Conservation (phyloP, 2,888 invertebrate genomes). For the Parelbella ahira region DNA sequence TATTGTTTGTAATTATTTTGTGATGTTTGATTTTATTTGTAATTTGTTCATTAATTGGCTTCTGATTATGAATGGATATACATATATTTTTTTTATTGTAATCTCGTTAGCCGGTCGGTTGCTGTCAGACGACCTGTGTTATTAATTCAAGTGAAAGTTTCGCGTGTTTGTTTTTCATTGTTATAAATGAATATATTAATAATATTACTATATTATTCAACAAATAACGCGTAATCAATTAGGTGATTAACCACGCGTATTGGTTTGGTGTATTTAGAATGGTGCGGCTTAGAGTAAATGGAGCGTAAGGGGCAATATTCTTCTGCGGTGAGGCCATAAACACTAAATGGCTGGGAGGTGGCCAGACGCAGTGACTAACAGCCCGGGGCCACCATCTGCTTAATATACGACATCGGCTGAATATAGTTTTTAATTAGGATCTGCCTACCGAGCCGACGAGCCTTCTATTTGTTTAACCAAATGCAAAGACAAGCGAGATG, state of each 20-base stretch:
- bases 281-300: slow-evolving; percentile 22
- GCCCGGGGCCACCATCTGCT: slow-evolving; percentile 57
- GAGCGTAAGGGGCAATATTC: slow-evolving; percentile 35
- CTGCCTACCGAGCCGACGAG: slow-evolving; percentile 60
- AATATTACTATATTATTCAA: slow-evolving; percentile 4
- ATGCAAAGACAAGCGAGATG: slow-evolving; percentile 59
- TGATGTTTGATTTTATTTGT: slow-evolving; percentile 64
- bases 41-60: slow-evolving; percentile 71
- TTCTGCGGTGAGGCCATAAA: slow-evolving; percentile 42
- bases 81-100: slow-evolving; percentile 38
- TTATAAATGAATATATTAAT: not conserved
- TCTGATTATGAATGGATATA: slow-evolving; percentile 56
- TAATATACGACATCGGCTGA: slow-evolving; percentile 63
- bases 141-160: slow-evolving; percentile 30
- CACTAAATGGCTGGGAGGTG: slow-evolving; percentile 63
- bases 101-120: slow-evolving; percentile 36
- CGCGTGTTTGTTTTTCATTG: slow-evolving; percentile 20
- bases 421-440: slow-evolving; percentile 75
- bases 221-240: slow-evolving; percentile 7
- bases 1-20: slow-evolving; percentile 69
- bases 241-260: slow-evolving; percentile 6
- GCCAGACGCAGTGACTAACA: slow-evolving; percentile 57
- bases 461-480: slow-evolving; percentile 70
- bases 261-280: slow-evolving; percentile 9
- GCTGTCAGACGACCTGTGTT: slow-evolving; percentile 31